A percentile compares a stretch with the other conserved stretches of the same genome.
phyloP scores from a whole-genome alignment of 1,140 invertebrate genomes.

The Sitobion miscanthi region DNA sequence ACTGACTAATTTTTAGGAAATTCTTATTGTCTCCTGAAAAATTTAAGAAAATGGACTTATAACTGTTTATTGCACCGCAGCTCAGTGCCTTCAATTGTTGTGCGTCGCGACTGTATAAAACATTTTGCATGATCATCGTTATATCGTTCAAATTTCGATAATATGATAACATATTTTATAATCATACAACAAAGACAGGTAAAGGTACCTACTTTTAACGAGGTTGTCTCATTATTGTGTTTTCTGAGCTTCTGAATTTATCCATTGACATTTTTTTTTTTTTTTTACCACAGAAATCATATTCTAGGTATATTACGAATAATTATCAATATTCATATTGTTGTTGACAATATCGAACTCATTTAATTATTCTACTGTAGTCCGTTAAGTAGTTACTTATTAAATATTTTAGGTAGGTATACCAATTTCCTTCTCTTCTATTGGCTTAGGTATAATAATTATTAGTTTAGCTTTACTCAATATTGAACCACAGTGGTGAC shows the following conservation, averaged over 20 bases:
- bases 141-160: background rate
- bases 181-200: background rate
- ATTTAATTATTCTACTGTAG: background rate
- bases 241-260: background rate
- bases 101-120: background rate
- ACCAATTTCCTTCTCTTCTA: background rate
- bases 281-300: background rate
- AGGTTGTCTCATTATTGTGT: background rate
- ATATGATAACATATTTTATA: background rate
- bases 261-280: background rate
- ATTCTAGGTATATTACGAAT: background rate
- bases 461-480: conserved; percentile 1
- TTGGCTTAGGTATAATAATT: background rate
- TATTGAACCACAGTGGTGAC: background rate
- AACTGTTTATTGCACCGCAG: too few relatives aligned
- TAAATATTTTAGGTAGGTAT: background rate
- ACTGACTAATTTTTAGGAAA: too few relatives aligned
- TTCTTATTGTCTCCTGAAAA: too few relatives aligned
- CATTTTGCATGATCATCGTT: background rate
- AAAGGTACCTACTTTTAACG: background rate
- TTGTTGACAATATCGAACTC: background rate
- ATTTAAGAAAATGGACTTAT: too few relatives aligned
- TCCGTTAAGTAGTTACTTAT: background rate
- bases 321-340: background rate
- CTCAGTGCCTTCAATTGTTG: background rate